These are phyloP conservation scores for Triplophysa tibetana DNA, from an alignment of 2,113 vertebrate species.

Conservation along the genomic window DNA sequence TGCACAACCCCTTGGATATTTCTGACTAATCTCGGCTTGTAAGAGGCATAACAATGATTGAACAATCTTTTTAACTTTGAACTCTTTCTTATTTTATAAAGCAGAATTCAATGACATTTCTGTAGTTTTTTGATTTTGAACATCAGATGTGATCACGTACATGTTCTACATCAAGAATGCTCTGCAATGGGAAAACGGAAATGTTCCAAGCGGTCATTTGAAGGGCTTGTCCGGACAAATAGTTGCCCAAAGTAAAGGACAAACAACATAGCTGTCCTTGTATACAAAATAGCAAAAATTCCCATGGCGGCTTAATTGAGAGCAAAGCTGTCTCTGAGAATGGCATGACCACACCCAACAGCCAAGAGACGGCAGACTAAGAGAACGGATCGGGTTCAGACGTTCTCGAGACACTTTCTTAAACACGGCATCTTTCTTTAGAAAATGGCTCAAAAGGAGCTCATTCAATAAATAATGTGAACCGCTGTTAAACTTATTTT, in stretches of 20 bases:
- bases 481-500: too few relatives aligned
- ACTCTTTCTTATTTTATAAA: background rate
- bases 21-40: background rate
- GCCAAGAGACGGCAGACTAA: slow-evolving; percentile 6
- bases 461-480: too few relatives aligned
- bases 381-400: background rate
- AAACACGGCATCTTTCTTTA: too few relatives aligned
- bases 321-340: slow-evolving; percentile 9
- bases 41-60: background rate
- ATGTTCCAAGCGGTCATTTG: background rate
- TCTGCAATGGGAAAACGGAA: background rate
- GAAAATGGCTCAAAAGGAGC: too few relatives aligned
- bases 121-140: background rate
- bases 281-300: background rate
- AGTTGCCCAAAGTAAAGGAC: slow-evolving; percentile 2
- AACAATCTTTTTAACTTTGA: background rate
- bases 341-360: slow-evolving; percentile 22
- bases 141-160: background rate
- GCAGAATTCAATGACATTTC: background rate
- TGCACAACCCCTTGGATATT: slow-evolving; percentile 4
- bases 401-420: background rate
- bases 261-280: slow-evolving; percentile 8
- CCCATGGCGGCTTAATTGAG: background rate
- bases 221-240: background rate
- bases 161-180: background rate